Base-by-base conservation (phyloP, 1,140 invertebrate genomes). In the Matsumurasca onukii region DNA sequence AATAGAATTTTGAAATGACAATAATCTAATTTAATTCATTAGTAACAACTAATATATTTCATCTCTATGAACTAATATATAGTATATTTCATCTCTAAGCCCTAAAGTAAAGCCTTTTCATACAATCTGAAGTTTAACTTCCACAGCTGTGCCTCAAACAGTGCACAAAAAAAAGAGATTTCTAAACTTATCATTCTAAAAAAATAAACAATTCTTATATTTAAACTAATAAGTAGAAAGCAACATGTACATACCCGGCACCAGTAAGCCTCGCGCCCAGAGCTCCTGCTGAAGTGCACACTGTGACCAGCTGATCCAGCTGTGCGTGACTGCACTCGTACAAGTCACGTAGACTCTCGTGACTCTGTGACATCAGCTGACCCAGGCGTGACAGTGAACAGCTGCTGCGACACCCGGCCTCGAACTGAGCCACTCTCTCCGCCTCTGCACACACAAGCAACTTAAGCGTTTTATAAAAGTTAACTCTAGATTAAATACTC, bases 261-360 rank as follows among this genome's bases (percentile, higher is more conserved):
- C 98, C 98, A 3, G 98, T 99, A 31, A 99, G 81, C 70, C 97
- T 85, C 9, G 93, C 91, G 31, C 96, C 94, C 24, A 92, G 82
- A 3, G 90, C 86, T 34, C 91, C 88, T 65, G 86, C 82, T 57
- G 86, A 78, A 65, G 85, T 79, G n/a, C 94, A 93, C 52, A 91
- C 78, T 29, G 89, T 80, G 31, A 98, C 94, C 2, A 99, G 81
- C 61, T 82, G 80, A 79, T 99, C 95, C 66, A 99, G 82, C 73
- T 91, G 86, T 0, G 89, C 84, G 83, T 98, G 95, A 64, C 94
- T 98, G 79, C 97, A 99, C 78, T 99, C 93, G 77, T 98, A 99
- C 0, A 95, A 77, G 59, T 91, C 84, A 64, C 87, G 82, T 29
- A 98, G 86, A 76, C 94, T 98, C 0, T 82, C 77, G 78, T 99